Evolutionary conservation across 2,113 vertebrate species (phyloP).

Genomic region (Progne subis): DNA sequence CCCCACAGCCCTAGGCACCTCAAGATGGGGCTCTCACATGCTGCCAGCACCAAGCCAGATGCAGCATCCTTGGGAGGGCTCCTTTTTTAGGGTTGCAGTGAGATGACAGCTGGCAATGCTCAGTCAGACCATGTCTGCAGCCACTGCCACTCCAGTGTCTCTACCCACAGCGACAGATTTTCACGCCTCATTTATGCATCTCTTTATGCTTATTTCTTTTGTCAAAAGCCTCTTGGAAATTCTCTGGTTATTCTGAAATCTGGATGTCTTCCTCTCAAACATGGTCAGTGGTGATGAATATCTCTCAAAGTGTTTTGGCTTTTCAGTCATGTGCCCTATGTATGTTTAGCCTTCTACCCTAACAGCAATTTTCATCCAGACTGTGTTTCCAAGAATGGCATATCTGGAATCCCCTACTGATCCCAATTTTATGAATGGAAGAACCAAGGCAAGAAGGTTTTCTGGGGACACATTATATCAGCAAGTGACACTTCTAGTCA

Average conservation of each 20-base stretch:
- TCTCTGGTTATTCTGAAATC: not conserved
- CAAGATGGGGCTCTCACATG: not conserved
- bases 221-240: not conserved
- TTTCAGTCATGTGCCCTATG: not conserved
- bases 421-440: not conserved
- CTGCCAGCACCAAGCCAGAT: not conserved
- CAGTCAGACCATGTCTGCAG: not conserved
- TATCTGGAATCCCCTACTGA: not conserved
- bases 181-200: not conserved
- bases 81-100: not conserved
- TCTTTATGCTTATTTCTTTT: not conserved
- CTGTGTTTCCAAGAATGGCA: not conserved
- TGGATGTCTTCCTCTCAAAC: not conserved
- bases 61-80: not conserved
- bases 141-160: not conserved
- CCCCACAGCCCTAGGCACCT: not conserved
- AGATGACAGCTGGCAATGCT: rapidly evolving
- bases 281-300: not conserved
- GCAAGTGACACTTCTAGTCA: not conserved
- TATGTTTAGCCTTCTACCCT: not conserved
- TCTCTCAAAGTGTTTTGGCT: not conserved
- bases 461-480: not conserved
- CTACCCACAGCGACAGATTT: not conserved
- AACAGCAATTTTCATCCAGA: not conserved
- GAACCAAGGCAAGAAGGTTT: not conserved